A percentile compares a stretch with the other conserved stretches of the same genome.
phyloP scores from a whole-genome alignment of 2,113 vertebrate species.

The Archocentrus centrarchus region DNA sequence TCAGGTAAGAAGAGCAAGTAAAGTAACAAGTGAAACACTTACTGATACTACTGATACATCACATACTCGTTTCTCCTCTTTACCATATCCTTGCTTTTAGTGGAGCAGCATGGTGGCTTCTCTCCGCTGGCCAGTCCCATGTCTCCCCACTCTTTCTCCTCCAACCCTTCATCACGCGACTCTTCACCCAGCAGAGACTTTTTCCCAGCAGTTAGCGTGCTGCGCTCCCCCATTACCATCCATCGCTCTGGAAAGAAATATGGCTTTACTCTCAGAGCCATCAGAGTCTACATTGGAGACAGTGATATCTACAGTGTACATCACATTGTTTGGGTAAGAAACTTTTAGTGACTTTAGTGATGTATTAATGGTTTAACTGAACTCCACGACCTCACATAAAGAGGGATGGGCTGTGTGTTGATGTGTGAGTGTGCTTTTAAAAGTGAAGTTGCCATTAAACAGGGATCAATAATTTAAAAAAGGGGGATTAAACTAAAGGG shows the following conservation, averaged over 20 bases:
- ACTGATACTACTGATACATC: not conserved
- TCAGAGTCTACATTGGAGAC: conserved; percentile 94
- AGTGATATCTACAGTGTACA: conserved; percentile 93
- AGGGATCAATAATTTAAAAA: conserved; percentile 7
- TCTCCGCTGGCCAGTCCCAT: conserved; percentile 93
- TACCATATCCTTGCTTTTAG: conserved; percentile 66
- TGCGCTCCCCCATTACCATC: conserved; percentile 92
- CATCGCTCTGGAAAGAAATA: conserved; percentile 93
- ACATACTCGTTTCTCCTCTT: not conserved
- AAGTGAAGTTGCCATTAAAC: conserved; percentile 3
- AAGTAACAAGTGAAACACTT: not conserved
- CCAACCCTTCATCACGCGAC: conserved; percentile 92
- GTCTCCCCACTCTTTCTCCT: conserved; percentile 92
- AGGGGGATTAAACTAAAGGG: not conserved
- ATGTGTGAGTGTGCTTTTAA: conserved; percentile 2
- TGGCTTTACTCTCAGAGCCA: conserved; percentile 93
- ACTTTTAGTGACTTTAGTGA: not conserved
- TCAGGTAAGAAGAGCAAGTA: conserved; percentile 80
- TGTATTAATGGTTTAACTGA: conserved; percentile 2
- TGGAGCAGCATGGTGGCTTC: conserved; percentile 87
- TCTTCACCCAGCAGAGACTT: conserved; percentile 93
- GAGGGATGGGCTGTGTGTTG: not conserved
- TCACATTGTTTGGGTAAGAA: conserved; percentile 91
- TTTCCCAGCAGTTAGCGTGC: conserved; percentile 86
- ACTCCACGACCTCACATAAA: not conserved